phyloP scores from a whole-genome alignment of 2,888 invertebrate species.

The Neoascia interrupta region DNA sequence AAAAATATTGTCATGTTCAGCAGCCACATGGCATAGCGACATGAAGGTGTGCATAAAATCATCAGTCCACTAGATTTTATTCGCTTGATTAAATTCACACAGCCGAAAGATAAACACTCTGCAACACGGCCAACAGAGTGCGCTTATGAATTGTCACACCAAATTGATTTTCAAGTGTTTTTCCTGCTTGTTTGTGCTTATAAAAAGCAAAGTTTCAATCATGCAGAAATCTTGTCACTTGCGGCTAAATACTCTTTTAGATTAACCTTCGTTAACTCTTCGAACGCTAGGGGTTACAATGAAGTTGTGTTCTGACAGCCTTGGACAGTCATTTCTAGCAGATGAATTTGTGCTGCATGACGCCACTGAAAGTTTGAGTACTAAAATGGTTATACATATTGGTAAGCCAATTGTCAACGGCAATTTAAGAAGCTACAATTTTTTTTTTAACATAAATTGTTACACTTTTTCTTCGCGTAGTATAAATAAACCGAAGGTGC shows the following conservation, averaged over 20 bases:
- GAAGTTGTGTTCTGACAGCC: too few relatives aligned
- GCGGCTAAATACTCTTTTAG: constrained; percentile 57
- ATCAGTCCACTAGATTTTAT: constrained; percentile 40
- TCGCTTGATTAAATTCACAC: constrained; percentile 52
- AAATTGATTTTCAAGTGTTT: constrained; percentile 57
- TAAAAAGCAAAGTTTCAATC: constrained; percentile 64
- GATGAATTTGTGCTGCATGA: too few relatives aligned
- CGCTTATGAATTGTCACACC: constrained; percentile 61
- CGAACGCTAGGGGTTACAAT: constrained; percentile 35
- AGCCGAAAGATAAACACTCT: constrained; percentile 50
- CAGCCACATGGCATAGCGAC: constrained; percentile 7
- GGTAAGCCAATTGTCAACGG: too few relatives aligned
- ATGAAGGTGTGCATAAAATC: constrained; percentile 38
- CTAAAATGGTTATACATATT: too few relatives aligned
- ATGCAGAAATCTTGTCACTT: constrained; percentile 62
- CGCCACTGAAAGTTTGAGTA: too few relatives aligned
- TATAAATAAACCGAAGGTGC: too few relatives aligned
- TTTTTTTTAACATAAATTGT: too few relatives aligned
- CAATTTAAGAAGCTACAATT: neutral
- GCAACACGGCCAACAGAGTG: constrained; percentile 31
- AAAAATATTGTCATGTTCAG: constrained; percentile 30
- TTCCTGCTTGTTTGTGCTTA: constrained; percentile 53
- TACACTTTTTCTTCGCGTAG: too few relatives aligned
- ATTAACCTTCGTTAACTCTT: constrained; percentile 64
- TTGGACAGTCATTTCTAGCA: too few relatives aligned